Base-by-base conservation (phyloP, 1,140 invertebrate species). In the Maniola jurtina region DNA sequence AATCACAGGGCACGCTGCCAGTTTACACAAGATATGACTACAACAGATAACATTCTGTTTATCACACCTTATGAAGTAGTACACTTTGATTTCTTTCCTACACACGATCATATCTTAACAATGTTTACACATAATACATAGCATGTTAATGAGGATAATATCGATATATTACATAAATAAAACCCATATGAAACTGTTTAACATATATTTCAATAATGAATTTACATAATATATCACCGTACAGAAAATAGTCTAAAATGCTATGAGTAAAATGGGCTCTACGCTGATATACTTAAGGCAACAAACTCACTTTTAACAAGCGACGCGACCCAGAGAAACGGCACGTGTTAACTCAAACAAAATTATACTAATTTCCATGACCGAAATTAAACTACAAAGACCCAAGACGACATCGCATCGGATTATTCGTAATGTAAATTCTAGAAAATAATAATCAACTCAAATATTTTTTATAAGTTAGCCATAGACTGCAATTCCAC, bases 131-230 rank as follows among this genome's bases (percentile, higher is more conserved):
- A 50, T 48, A 45, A 68, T 36, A 45, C 66, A 75, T 64, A 60
- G n/a, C 40, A 56, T 47, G 69, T 68, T 66, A 66, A 71, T 70
- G 64, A 76, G 72, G 71, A 75, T 25, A 2, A 25, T 69, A 69
- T 66, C 35, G 63, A 73, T 75, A 74, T 55, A 64, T 75, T 80
- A 84, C 73, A 82, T 81, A 90, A 90, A 89, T 88, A 89, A 90
- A 90, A 90, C 84, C 76, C 76, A 84, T 79, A 83, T 68, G 75
- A 84, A 89, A 90, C 88, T 80, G 73, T 82, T 80, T 88, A 90
- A 89, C 86, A 87, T 90, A 88, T 90, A 90, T 90, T 90, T 84
- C 80, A 79, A 82, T 88, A 83, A 86, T 88, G 84, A 86, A 81
- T 83, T 82, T 87, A 89, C 87, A 89, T 63, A 84, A 89, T 63